Conservation (phyloP, 2,113 vertebrate species). For the Proteles cristata region DNA sequence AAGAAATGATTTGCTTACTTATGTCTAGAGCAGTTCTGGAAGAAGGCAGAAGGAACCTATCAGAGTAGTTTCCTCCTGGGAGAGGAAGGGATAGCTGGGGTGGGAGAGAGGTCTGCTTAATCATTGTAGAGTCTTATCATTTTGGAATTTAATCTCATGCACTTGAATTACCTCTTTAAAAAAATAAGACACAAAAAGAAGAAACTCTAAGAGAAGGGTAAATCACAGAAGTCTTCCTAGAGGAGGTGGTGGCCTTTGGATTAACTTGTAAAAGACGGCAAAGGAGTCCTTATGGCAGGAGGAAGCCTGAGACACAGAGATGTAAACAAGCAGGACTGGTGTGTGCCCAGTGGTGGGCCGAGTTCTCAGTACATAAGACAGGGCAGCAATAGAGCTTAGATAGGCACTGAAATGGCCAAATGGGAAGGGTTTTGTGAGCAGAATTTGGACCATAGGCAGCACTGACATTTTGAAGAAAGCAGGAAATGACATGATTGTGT, state of each 20-base stretch:
- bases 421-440: neutral
- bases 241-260: neutral
- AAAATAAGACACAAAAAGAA: neutral
- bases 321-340: neutral
- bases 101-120: neutral
- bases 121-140: neutral
- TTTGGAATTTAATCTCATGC: conserved; percentile 12
- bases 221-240: conserved; percentile 33
- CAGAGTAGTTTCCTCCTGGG: neutral
- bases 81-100: neutral
- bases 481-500: neutral
- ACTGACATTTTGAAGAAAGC: neutral
- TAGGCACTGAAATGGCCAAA: neutral
- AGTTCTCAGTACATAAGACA: neutral
- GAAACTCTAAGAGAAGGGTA: neutral
- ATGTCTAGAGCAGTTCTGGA: neutral
- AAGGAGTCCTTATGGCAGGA: neutral
- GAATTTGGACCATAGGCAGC: neutral
- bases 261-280: neutral
- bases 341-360: neutral
- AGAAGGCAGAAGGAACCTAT: neutral
- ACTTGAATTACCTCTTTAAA: neutral
- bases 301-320: neutral
- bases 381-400: neutral
- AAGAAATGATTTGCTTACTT: neutral